A percentile compares a stretch with the other conserved stretches of the same genome.
Evolutionary conservation across 2,888 invertebrate genomes (phyloP).

Genomic region (Dasysyrphus tricinctus): DNA sequence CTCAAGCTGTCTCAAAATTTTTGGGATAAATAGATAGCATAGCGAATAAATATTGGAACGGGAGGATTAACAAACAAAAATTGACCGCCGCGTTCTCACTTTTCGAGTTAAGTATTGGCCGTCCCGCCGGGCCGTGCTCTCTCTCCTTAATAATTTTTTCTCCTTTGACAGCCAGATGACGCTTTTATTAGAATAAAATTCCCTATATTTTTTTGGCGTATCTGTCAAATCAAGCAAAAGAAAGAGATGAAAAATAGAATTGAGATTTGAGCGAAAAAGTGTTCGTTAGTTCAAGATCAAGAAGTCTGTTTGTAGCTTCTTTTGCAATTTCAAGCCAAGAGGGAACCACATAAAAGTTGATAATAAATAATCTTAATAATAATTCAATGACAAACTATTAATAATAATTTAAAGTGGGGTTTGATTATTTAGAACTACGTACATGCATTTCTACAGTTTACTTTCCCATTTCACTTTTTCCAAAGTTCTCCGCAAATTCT

Average conservation of each 20-base stretch:
- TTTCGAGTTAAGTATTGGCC: too few relatives aligned
- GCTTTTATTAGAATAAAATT: neutral
- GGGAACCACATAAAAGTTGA: neutral
- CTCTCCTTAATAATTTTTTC: neutral
- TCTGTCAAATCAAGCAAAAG: neutral
- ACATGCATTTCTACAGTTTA: conserved; percentile 14
- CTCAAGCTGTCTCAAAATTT: too few relatives aligned
- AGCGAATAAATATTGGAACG: too few relatives aligned
- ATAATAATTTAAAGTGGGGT: neutral
- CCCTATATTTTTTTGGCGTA: neutral
- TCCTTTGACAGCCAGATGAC: neutral
- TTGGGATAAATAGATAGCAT: too few relatives aligned
- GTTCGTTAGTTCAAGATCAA: neutral
- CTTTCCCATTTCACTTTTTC: neutral
- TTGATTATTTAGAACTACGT: neutral
- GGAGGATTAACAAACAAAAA: too few relatives aligned
- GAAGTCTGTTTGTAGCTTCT: neutral
- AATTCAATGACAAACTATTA: neutral
- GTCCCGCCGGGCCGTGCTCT: too few relatives aligned
- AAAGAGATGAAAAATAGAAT: too few relatives aligned
- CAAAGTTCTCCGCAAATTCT: conserved; percentile 1
- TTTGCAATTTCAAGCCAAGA: neutral
- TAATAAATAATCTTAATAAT: too few relatives aligned
- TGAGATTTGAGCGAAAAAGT: neutral
- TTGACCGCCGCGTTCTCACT: too few relatives aligned